A percentile compares a stretch with the other conserved stretches of the same genome.
These are phyloP conservation scores for Akabosia matsudoensis DNA, from an alignment of 1,140 invertebrate species.

Conservation along the genomic window DNA sequence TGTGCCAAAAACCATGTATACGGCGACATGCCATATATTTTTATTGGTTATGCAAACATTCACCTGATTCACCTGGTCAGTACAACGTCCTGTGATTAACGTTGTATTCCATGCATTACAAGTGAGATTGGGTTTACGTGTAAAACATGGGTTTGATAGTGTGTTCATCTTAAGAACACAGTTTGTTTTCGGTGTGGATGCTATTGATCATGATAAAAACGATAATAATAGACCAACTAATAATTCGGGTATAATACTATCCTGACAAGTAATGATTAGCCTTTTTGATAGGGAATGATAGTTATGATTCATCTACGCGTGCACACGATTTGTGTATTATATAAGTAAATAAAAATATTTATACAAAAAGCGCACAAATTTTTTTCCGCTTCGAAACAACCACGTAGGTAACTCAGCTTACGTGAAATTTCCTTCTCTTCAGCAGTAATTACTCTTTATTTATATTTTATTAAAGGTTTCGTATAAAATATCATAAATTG, in stretches of 20 bases:
- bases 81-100: neutral
- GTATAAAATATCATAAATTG: too few species aligned
- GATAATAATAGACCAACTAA: constrained; percentile 1
- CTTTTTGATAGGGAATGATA: neutral
- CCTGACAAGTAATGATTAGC: constrained; percentile 15
- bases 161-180: too few species aligned
- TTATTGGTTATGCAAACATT: too few species aligned
- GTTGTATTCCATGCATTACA: neutral
- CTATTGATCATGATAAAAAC: neutral
- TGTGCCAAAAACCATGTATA: too few species aligned
- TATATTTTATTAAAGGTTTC: too few species aligned
- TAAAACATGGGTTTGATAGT: neutral
- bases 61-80: too few species aligned
- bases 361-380: neutral
- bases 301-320: neutral
- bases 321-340: neutral
- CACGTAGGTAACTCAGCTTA: neutral
- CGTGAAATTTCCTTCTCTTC: too few species aligned
- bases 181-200: neutral
- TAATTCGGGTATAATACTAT: neutral
- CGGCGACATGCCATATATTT: too few species aligned
- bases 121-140: too few species aligned
- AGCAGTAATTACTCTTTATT: too few species aligned
- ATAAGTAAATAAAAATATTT: neutral
- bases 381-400: neutral